Conservation (phyloP, 2,113 vertebrate species). For the Anarrhichthys ocellatus region DNA sequence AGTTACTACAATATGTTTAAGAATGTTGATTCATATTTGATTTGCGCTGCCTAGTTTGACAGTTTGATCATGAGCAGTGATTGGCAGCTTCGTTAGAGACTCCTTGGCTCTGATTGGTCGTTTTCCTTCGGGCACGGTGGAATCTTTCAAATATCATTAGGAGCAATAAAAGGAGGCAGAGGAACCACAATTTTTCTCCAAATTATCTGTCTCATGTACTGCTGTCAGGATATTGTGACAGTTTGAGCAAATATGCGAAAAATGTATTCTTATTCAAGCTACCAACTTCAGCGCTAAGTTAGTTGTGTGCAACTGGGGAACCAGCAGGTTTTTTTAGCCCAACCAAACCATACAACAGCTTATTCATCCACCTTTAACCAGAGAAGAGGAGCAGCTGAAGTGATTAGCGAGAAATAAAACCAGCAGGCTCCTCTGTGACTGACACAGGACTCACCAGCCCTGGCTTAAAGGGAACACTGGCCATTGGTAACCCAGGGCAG, state of each 20-base stretch:
- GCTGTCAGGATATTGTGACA: too few species aligned
- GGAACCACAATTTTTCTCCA: background rate
- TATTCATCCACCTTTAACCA: background rate
- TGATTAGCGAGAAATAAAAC: constrained; percentile 30
- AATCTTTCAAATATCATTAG: background rate
- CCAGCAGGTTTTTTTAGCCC: background rate
- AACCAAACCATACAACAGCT: background rate
- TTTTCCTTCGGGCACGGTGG: background rate
- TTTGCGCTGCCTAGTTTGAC: background rate
- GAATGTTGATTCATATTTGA: background rate
- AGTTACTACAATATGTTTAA: background rate
- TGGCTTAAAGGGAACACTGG: constrained; percentile 13
- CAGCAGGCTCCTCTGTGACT: constrained; percentile 11
- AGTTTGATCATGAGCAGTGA: background rate
- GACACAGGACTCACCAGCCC: background rate
- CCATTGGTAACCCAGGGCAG: constrained; percentile 6
- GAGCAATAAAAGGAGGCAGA: background rate
- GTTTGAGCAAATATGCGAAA: too few species aligned
- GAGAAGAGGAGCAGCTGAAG: background rate
- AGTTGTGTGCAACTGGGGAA: background rate
- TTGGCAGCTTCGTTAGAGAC: background rate
- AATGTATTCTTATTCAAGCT: too few species aligned
- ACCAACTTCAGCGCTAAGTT: background rate
- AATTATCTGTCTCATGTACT: background rate
- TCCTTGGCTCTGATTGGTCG: background rate